Conservation (phyloP, 1,140 invertebrate genomes). For the Goniozus legneri region DNA sequence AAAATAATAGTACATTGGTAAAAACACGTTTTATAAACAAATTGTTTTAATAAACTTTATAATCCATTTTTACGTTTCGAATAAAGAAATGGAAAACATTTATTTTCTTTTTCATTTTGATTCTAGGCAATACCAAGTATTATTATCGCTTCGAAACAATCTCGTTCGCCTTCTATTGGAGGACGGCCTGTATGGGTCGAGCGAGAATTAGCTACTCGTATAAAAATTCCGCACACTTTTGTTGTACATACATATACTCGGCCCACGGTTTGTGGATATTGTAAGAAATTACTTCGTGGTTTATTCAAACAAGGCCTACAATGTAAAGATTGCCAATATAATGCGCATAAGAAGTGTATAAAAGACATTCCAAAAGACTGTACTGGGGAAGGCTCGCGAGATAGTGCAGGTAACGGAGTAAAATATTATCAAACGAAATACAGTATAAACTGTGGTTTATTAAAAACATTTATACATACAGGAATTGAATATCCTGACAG, state of each 20-base stretch:
- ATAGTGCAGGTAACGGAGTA: slow-evolving; percentile 54
- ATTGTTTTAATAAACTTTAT: not conserved
- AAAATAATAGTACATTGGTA: slow-evolving; percentile 50
- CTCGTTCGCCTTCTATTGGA: slow-evolving; percentile 72
- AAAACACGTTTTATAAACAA: slow-evolving; percentile 10
- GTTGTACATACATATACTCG: slow-evolving; percentile 90
- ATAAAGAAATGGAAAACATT: not conserved
- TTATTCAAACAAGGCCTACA: slow-evolving; percentile 96
- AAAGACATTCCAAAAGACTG: slow-evolving; percentile 95
- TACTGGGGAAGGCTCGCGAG: slow-evolving; percentile 73
- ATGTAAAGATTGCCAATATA: slow-evolving; percentile 98
- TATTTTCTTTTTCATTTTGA: slow-evolving; percentile 8
- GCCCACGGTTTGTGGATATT: slow-evolving; percentile 93
- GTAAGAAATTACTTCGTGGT: slow-evolving; percentile 92
- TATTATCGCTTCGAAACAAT: slow-evolving; percentile 47
- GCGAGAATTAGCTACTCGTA: slow-evolving; percentile 65
- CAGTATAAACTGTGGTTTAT: too few species aligned
- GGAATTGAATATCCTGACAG: slow-evolving; percentile 65
- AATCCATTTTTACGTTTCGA: not conserved
- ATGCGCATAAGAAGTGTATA: slow-evolving; percentile 96
- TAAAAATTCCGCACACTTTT: slow-evolving; percentile 90
- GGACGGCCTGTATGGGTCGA: slow-evolving; percentile 74
- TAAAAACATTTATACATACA: slow-evolving; percentile 23
- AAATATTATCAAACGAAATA: too few species aligned
- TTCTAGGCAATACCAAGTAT: slow-evolving; percentile 45